Base-by-base conservation (phyloP, 1,140 invertebrate species). In the Drosophila subpulchrella region DNA sequence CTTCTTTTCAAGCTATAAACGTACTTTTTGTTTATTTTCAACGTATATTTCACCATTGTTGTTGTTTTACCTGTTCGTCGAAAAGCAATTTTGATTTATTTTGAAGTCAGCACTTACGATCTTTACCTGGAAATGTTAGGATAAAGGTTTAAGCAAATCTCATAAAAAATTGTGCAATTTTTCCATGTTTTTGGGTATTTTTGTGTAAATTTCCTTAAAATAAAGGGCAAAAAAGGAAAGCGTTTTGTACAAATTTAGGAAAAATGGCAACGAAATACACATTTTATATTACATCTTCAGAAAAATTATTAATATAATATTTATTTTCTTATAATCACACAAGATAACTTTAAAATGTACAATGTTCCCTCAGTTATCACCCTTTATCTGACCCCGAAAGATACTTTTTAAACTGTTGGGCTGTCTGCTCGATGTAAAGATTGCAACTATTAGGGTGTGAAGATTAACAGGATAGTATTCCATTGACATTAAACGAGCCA, bases 21-120 rank as follows among this genome's bases (percentile, higher is more conserved):
- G 74, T 67, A 75, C 27, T 42, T 75, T 59, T 56, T 80, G 80
- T 82, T 80, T 84, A 75, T 67, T 86, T 57, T 78, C 80, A 76
- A 76, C 66, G 38, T 68, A 50, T 57, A 83, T 83, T 67, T 36
- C n/a, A 55, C 13, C 55, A 38, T 50, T 41, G 38, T 24, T 76
- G 55, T 46, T 75, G 38, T 46, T 30, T 51, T 20, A 24, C 20
- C 30, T 38, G 30, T 24, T 41, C 71, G 42, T 30, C 71, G 17
- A 10, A 13, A 44, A n/a, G 20, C 13, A 20, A 48, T 48, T 55
- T 70, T 70, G 62, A 70, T 68, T 70, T 71, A 70, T 68, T 34
- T 47, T 20, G 3, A 56, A 66, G 41, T 46, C 44, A 4, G 27
- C 44, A 53, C 24, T 66, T 53, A 53, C 38, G 15, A 11, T 4